A percentile compares a stretch with the other conserved stretches of the same genome.
Evolutionary conservation across 2,888 invertebrate genomes (phyloP).

Genomic region (Drosophila peninsularis): DNA sequence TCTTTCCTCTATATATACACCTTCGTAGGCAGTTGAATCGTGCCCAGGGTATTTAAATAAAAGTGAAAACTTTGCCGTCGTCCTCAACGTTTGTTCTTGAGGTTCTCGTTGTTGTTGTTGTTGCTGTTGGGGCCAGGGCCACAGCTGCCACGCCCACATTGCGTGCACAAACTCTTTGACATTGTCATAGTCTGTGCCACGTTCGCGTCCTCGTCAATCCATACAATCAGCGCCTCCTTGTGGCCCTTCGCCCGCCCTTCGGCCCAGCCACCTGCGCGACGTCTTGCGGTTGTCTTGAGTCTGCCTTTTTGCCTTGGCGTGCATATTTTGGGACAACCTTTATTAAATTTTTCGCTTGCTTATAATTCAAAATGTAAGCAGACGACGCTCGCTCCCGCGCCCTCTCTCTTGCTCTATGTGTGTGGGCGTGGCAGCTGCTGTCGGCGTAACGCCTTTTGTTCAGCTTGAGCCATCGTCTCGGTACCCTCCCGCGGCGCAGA

Average conservation of each 20-base stretch:
- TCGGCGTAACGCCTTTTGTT: slow-evolving; percentile 44
- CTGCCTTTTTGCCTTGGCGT: slow-evolving; percentile 25
- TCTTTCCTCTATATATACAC: background rate
- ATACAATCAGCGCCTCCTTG: slow-evolving; percentile 1
- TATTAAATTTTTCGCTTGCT: slow-evolving; percentile 79
- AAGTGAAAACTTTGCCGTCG: slow-evolving; percentile 67
- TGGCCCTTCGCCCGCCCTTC: background rate
- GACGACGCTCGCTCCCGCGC: slow-evolving; percentile 17
- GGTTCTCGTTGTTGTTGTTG: background rate
- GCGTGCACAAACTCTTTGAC: slow-evolving; percentile 80
- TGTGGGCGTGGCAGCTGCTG: slow-evolving; percentile 36
- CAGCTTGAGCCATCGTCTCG: slow-evolving; percentile 21
- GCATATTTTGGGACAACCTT: slow-evolving; percentile 65
- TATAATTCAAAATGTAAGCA: slow-evolving; percentile 78
- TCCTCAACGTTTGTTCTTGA: slow-evolving; percentile 17
- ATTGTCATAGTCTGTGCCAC: slow-evolving; percentile 71
- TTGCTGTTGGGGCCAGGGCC: slow-evolving; percentile 48
- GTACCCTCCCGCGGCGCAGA: slow-evolving; percentile 51
- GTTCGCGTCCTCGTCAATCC: slow-evolving; percentile 32
- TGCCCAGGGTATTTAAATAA: slow-evolving; percentile 36
- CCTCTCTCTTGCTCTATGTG: background rate
- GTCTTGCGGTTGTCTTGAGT: slow-evolving; percentile 24
- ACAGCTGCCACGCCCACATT: slow-evolving; percentile 69
- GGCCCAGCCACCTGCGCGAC: background rate
- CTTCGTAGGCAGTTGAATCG: background rate